Base-by-base conservation (phyloP, 2,888 invertebrate genomes). In the Eucriotettix oculatus region DNA sequence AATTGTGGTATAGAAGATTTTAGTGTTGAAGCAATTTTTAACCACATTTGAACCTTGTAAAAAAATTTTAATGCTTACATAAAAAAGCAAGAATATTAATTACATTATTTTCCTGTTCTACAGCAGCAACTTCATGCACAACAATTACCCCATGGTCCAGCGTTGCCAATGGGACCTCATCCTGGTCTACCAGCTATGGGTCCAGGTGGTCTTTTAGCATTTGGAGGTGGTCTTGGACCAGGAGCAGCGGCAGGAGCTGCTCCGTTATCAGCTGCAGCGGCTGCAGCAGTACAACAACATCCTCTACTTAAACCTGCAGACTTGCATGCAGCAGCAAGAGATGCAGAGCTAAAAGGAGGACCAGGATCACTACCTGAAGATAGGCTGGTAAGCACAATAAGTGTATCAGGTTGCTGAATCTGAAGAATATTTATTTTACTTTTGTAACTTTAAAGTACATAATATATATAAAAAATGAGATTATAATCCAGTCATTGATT, bases 111-210 rank as follows among this genome's bases (percentile, higher is more conserved):
- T 16, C 69, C 73, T 67, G 72, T 76, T 62, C 70, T 86, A 65
- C 78, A 92, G 74, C 93, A 93, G 76, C 93, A 93, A 76, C 91
- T 93, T 89, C 93, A 93, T 73, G 91, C 90, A 42, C 91, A 91
- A 68, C 91, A 90, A 75, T 81, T 89, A 67, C 79, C 82, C 56
- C 86, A 85, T 65, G 79, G 29, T 11, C 29, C 55, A 41, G 55
- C 55, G 55, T 48, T 48, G 48, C 82, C 82, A 54, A 83, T 88
- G 76, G 81, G 82, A 73, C 82, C 83, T 48, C 84, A 84, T 73
- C 83, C 84, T 1, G 81, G 81, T 42, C 71, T 80, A 14, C 29
- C 55, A 16, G 74, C 75, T 63, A 59, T 64, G 66, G n/a, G 66
- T 62, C 69, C 74, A 65, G 73, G 72, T 57, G 75, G 73, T 57